Evolutionary conservation across 2,888 invertebrate genomes (phyloP).

Genomic region (Phalera bucephala): DNA sequence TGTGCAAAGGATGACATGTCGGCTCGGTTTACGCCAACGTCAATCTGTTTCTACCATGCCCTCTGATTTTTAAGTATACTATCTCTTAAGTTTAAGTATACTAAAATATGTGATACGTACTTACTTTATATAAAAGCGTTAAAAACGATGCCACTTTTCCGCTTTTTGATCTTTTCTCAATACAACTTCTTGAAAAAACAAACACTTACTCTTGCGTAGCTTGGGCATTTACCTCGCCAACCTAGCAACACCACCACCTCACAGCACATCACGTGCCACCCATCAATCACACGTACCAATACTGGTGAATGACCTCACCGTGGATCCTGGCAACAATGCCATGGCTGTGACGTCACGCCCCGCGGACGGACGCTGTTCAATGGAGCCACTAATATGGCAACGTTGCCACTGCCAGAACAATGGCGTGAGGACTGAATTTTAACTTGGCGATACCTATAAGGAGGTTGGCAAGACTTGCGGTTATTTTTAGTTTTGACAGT

Average conservation of each 20-base stretch:
- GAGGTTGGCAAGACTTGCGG: conserved; percentile 6
- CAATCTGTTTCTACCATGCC: too few species aligned
- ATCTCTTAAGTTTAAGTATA: too few species aligned
- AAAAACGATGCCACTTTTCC: too few species aligned
- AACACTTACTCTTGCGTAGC: too few species aligned
- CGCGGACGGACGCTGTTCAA: conserved; percentile 32
- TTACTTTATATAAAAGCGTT: too few species aligned
- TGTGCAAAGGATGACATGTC: too few species aligned
- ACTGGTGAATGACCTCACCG: conserved; percentile 65
- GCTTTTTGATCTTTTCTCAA: too few species aligned
- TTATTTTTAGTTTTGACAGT: conserved; percentile 1
- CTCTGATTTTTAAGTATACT: too few species aligned
- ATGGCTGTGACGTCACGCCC: conserved; percentile 44
- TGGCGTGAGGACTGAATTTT: conserved; percentile 23
- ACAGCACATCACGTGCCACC: conserved; percentile 44
- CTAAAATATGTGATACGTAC: too few species aligned
- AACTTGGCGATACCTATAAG: conserved; percentile 24
- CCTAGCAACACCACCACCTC: conserved; percentile 2
- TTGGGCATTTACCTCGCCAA: too few species aligned
- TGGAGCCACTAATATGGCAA: conserved; percentile 31
- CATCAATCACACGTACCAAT: conserved; percentile 54
- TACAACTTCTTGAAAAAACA: too few species aligned
- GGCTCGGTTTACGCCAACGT: too few species aligned
- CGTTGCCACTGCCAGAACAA: conserved; percentile 24
- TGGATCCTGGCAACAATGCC: conserved; percentile 41